phyloP scores from a whole-genome alignment of 2,888 invertebrate genomes.

The Agelastica alni region DNA sequence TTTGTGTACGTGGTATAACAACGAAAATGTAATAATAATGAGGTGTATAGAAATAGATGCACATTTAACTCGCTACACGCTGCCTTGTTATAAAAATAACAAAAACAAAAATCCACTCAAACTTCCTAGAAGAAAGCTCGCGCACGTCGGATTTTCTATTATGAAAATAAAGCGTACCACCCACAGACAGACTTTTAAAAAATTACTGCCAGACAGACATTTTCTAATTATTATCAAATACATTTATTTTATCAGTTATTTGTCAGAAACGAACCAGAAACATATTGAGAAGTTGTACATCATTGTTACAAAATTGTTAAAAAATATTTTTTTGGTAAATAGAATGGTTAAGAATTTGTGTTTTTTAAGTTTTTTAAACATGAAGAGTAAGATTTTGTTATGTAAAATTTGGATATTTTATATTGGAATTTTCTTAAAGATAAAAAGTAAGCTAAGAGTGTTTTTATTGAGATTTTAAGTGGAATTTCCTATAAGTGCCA shows the following conservation, averaged over 20 bases:
- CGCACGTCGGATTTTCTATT: conserved; percentile 7
- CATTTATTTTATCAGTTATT: no score
- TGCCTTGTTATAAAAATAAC: conserved; percentile 4
- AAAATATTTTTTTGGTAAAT: no score
- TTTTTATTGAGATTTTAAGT: no score
- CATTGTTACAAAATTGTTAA: no score
- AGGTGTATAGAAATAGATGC: conserved; percentile 1
- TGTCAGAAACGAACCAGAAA: no score
- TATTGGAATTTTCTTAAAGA: no score
- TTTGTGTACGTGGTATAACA: neutral
- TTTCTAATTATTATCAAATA: conserved; percentile 25
- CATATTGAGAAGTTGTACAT: neutral
- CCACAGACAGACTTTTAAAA: conserved; percentile 9
- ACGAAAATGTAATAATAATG: neutral
- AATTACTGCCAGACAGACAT: conserved; percentile 15
- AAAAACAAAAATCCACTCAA: conserved; percentile 8
- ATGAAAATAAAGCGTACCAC: conserved; percentile 16
- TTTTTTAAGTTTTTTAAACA: no score
- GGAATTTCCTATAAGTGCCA: no score
- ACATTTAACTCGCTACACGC: conserved; percentile 1
- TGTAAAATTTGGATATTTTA: no score
- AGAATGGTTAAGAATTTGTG: no score
- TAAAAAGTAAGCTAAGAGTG: no score
- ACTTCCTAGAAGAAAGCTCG: conserved; percentile 13
- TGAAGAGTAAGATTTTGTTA: no score